Conservation (phyloP, 2,888 invertebrate genomes). For the Eulithis testata region DNA sequence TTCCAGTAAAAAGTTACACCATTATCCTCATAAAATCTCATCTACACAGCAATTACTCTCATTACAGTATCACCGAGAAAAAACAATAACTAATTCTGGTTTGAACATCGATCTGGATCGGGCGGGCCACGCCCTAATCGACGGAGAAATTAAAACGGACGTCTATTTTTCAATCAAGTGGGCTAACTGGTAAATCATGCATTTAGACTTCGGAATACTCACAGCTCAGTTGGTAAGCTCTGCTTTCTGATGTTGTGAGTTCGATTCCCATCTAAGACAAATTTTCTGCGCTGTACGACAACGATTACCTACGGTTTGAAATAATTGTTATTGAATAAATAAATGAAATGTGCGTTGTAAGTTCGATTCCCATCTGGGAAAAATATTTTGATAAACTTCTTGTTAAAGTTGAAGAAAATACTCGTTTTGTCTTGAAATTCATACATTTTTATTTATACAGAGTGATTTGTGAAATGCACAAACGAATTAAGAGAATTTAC, state of each 20-base stretch:
- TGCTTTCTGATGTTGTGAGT: background rate
- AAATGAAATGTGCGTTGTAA: too few relatives aligned
- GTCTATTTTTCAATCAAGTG: conserved; percentile 42
- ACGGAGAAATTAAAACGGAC: conserved; percentile 40
- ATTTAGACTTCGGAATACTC: background rate
- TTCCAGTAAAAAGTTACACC: background rate
- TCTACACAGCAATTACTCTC: conserved; percentile 32
- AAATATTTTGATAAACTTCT: too few relatives aligned
- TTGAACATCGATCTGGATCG: conserved; percentile 37
- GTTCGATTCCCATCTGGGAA: too few relatives aligned
- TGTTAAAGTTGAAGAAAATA: too few relatives aligned
- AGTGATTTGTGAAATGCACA: too few relatives aligned
- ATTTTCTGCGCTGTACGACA: too few relatives aligned
- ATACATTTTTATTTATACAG: too few relatives aligned
- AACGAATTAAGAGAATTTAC: too few relatives aligned
- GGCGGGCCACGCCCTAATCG: conserved; percentile 49
- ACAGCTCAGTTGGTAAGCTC: background rate
- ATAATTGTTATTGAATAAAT: too few relatives aligned
- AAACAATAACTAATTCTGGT: conserved; percentile 31
- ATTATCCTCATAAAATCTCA: conserved; percentile 26
- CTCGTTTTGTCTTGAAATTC: too few relatives aligned
- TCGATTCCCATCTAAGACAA: too few relatives aligned
- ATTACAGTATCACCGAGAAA: conserved; percentile 32
- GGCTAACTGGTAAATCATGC: conserved; percentile 21
- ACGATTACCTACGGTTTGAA: too few relatives aligned